Conservation (phyloP, 2,113 vertebrate genomes). For the Ptilorrhoa leucosticta region DNA sequence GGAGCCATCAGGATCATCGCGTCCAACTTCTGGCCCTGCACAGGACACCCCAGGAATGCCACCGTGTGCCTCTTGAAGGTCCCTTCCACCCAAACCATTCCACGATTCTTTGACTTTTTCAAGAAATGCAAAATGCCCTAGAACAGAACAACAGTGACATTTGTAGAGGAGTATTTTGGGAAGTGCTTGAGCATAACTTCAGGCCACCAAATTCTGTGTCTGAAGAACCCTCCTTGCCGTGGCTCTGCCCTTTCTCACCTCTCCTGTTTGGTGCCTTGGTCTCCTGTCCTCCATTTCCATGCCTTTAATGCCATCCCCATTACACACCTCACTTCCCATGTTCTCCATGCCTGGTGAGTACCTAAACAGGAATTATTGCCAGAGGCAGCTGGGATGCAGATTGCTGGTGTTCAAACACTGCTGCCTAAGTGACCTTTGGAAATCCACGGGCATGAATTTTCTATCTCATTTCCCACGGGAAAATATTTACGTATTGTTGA, state of each 20-base stretch:
- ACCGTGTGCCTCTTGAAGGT: neutral
- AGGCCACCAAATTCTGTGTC: neutral
- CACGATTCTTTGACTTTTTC: neutral
- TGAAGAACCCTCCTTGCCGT: neutral
- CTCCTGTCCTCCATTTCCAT: neutral
- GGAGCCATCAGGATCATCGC: fast-evolving
- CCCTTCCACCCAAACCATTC: neutral
- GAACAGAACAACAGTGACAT: neutral
- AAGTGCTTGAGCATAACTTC: neutral
- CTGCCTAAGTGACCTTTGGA: conserved; percentile 36
- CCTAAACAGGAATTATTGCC: neutral
- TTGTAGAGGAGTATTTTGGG: neutral
- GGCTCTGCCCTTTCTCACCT: neutral
- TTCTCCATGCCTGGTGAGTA: neutral
- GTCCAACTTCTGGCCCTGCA: too few species aligned
- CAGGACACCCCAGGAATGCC: neutral
- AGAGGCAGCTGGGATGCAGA: neutral
- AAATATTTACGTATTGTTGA: conserved; percentile 23
- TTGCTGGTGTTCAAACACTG: neutral
- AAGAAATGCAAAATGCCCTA: neutral
- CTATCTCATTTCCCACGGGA: neutral
- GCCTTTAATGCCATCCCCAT: neutral
- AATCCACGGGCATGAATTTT: neutral
- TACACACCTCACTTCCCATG: neutral
- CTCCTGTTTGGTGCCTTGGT: neutral